phyloP scores from a whole-genome alignment of 2,888 invertebrate species.

The Pollenia labialis region DNA sequence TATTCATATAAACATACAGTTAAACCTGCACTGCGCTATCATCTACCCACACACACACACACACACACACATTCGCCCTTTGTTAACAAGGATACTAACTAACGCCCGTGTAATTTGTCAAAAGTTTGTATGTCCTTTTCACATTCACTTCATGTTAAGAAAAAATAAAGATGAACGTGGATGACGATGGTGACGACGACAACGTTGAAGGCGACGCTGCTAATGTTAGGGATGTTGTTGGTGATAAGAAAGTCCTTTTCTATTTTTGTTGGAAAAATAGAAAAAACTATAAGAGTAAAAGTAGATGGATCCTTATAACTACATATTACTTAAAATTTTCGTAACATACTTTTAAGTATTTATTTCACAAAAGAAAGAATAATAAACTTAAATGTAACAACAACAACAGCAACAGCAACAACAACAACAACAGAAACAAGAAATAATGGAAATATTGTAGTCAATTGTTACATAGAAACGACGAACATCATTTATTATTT shows the following conservation, averaged over 20 bases:
- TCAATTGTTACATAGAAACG: conserved; percentile 4
- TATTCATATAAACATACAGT: background rate
- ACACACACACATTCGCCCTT: conserved; percentile 1
- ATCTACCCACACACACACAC: conserved; percentile 21
- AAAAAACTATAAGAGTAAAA: background rate
- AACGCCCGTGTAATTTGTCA: conserved; percentile 70
- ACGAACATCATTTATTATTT: conserved; percentile 55
- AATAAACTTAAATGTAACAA: conserved; percentile 26
- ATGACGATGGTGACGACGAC: conserved; percentile 29
- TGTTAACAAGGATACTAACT: conserved; percentile 54
- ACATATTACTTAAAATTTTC: conserved; percentile 13
- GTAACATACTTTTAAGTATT: conserved; percentile 29
- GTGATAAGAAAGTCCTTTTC: background rate
- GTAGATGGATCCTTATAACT: conserved; percentile 3
- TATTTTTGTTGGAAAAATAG: conserved; percentile 5
- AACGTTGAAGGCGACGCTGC: conserved; percentile 12
- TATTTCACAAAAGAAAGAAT: conserved; percentile 27
- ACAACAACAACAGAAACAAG: too few species aligned
- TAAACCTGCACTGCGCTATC: background rate
- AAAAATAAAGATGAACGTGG: conserved; percentile 32
- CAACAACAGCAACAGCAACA: background rate
- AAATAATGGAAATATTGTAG: background rate
- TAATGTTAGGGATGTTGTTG: background rate
- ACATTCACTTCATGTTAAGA: conserved; percentile 56
- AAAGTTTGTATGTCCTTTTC: conserved; percentile 63